Conservation (phyloP, 2,888 invertebrate genomes). For the Bombylius discolor region DNA sequence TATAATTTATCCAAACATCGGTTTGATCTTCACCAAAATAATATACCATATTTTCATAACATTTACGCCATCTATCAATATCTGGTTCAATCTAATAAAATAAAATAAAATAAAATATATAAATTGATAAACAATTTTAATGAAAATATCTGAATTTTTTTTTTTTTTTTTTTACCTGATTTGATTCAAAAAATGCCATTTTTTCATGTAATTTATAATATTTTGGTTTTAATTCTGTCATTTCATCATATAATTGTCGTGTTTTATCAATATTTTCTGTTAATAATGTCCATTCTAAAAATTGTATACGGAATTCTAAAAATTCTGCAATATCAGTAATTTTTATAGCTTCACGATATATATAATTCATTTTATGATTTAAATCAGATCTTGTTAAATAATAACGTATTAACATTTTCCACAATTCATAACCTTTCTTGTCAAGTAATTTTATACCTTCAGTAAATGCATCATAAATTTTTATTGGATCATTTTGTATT, state of each 20-base stretch:
- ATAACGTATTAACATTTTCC: conserved; percentile 26
- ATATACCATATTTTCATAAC: conserved; percentile 47
- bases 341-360: conserved; percentile 24
- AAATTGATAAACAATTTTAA: background rate
- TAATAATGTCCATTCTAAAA: conserved; percentile 22
- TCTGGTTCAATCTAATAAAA: conserved; percentile 28
- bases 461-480: conserved; percentile 34
- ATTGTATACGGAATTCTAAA: conserved; percentile 23
- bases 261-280: conserved; percentile 42
- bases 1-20: conserved; percentile 60
- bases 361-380: conserved; percentile 19
- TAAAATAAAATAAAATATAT: background rate
- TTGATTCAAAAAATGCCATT: conserved; percentile 42
- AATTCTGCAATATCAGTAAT: conserved; percentile 20
- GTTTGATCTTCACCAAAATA: conserved; percentile 53
- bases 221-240: conserved; percentile 46
- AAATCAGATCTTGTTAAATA: conserved; percentile 23
- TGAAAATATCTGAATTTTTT: background rate
- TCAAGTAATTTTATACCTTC: conserved; percentile 24
- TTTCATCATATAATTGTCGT: conserved; percentile 46
- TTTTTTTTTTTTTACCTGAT: conserved; percentile 20
- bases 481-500: conserved; percentile 32
- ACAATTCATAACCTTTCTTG: conserved; percentile 20
- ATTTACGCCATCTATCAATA: conserved; percentile 42
- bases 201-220: conserved; percentile 47